Percentiles rank a stretch among this genome's conserved stretches.
Evolutionary conservation across 2,888 invertebrate species (phyloP).

Genomic region (Linyphia triangularis): DNA sequence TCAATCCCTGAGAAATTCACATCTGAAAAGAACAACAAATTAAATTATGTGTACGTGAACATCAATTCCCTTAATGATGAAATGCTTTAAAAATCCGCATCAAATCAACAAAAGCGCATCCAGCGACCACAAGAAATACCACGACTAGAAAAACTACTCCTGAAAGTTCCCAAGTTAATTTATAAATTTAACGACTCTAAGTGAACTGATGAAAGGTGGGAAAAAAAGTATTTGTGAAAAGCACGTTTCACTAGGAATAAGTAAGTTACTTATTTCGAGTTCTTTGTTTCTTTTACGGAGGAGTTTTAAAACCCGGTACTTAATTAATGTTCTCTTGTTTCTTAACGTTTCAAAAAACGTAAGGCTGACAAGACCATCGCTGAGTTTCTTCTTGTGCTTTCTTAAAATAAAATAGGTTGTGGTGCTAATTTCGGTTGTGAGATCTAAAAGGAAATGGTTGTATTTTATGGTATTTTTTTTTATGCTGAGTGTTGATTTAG

Average conservation of each 20-base stretch:
- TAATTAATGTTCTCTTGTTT: conserved; percentile 47
- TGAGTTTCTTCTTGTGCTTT: neutral
- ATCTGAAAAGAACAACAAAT: neutral
- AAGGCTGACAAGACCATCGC: neutral
- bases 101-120: neutral
- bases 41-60: conserved; percentile 8
- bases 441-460: neutral
- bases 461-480: neutral
- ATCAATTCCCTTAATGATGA: conserved; percentile 44
- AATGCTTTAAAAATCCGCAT: conserved; percentile 18
- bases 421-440: conserved; percentile 14
- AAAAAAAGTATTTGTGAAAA: conserved; percentile 5
- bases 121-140: neutral
- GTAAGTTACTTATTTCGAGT: conserved; percentile 23
- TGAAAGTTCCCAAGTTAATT: conserved; percentile 43
- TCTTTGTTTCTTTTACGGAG: conserved; percentile 46
- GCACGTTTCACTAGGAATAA: neutral
- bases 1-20: neutral
- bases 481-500: neutral
- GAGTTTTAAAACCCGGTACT: conserved; percentile 18
- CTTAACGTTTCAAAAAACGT: conserved; percentile 27
- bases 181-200: conserved; percentile 50
- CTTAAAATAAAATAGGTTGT: neutral
- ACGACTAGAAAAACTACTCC: neutral
- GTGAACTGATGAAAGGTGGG: conserved; percentile 5